These are phyloP conservation scores for Hyperopisus bebe DNA, from an alignment of 2,113 vertebrate genomes.

Conservation along the genomic window DNA sequence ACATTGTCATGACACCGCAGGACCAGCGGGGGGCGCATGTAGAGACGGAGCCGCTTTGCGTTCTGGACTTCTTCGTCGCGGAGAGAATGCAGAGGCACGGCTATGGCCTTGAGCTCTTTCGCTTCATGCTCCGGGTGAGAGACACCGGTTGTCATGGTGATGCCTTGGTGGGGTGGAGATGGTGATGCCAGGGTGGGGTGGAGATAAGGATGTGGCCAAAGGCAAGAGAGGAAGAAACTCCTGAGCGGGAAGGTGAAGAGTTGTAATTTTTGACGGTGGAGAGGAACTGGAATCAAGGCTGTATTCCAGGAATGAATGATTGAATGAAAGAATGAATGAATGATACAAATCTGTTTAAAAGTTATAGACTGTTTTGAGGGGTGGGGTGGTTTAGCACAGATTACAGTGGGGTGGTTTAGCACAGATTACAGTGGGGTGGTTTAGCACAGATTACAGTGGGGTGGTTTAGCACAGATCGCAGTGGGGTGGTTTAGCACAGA, in stretches of 20 bases:
- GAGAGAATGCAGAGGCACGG: conserved; percentile 79
- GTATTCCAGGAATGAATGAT: background rate
- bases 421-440: background rate
- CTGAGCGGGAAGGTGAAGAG: background rate
- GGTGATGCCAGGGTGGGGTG: background rate
- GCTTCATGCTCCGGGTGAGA: conserved; percentile 76
- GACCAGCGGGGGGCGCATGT: conserved; percentile 72
- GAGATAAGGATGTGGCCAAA: background rate
- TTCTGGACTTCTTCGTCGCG: conserved; percentile 80
- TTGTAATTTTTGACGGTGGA: background rate
- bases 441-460: too few species aligned
- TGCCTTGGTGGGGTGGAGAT: background rate
- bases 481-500: background rate
- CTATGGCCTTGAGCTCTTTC: conserved; percentile 75
- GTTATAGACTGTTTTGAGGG: background rate
- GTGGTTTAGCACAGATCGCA: background rate
- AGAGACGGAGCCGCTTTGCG: conserved; percentile 79
- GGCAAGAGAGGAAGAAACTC: background rate
- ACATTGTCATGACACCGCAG: conserved; percentile 46
- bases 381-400: background rate
- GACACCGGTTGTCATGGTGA: conserved; percentile 1
- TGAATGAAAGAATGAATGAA: background rate
- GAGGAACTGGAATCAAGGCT: background rate
- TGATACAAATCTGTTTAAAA: background rate
- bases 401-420: background rate